These are phyloP conservation scores for Pygoscelis adeliae DNA, from an alignment of 2,113 vertebrate genomes.

Conservation along the genomic window DNA sequence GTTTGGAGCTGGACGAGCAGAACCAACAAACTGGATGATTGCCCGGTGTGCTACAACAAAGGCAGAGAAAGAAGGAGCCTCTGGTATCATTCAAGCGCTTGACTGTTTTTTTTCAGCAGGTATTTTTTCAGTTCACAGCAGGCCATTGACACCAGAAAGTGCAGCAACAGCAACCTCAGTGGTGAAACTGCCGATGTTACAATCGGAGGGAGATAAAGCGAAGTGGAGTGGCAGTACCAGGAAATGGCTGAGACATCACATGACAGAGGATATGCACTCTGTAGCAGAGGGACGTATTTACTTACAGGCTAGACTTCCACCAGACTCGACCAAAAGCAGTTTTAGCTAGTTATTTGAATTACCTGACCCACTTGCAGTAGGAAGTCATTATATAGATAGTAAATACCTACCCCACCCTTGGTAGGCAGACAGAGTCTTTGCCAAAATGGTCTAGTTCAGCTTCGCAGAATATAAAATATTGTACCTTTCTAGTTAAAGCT, in stretches of 20 bases:
- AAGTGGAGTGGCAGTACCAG: constrained; percentile 57
- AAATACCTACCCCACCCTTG: constrained; percentile 49
- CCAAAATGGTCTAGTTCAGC: constrained; percentile 27
- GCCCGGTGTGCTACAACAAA: neutral
- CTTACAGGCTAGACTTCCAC: constrained; percentile 53
- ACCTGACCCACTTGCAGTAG: constrained; percentile 58
- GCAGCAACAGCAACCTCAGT: neutral
- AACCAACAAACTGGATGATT: neutral
- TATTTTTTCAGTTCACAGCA: constrained; percentile 24
- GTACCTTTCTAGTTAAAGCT: neutral
- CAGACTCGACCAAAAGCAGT: constrained; percentile 37
- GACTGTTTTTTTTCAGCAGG: neutral
- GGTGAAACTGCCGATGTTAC: neutral
- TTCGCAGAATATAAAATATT: constrained; percentile 9
- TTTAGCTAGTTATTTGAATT: constrained; percentile 5
- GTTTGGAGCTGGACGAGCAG: neutral
- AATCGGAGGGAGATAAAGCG: constrained; percentile 44
- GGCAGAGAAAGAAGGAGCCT: neutral
- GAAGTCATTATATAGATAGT: constrained; percentile 50
- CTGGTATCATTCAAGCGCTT: neutral
- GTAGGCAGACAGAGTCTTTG: constrained; percentile 49
- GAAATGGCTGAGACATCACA: constrained; percentile 57
- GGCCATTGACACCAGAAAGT: constrained; percentile 20
- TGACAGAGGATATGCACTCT: constrained; percentile 15
- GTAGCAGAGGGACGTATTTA: constrained; percentile 40